Percentiles rank a stretch among this genome's conserved stretches.
Evolutionary conservation across 2,888 invertebrate genomes (phyloP).

Genomic region (Eupithecia inturbata): DNA sequence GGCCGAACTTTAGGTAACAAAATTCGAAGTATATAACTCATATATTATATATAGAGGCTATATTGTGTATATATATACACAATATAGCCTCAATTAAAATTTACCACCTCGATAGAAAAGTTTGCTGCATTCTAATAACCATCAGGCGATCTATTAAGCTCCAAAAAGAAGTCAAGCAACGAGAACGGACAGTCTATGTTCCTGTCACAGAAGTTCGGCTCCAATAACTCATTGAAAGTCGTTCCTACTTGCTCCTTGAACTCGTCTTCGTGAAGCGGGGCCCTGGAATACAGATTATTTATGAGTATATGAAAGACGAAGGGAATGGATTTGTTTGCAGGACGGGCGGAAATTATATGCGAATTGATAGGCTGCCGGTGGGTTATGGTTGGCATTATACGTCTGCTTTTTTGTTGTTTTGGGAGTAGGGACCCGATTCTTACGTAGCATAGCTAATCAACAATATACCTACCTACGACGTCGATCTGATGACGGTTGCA

Average conservation of each 20-base stretch:
- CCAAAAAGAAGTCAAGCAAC: conserved; percentile 60
- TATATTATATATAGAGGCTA: no score
- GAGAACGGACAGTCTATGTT: conserved; percentile 68
- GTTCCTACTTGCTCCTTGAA: conserved; percentile 63
- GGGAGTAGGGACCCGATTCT: not conserved
- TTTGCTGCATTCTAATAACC: conserved; percentile 1
- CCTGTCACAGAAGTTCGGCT: conserved; percentile 62
- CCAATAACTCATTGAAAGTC: conserved; percentile 60
- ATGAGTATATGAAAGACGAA: conserved; percentile 33
- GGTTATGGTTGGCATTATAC: not conserved
- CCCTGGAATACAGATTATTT: conserved; percentile 60
- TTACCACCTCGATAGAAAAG: not conserved
- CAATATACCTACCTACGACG: not conserved
- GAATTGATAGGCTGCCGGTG: not conserved
- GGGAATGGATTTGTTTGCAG: conserved; percentile 20
- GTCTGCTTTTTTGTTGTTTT: not conserved
- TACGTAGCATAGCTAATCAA: not conserved
- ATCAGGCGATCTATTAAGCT: conserved; percentile 58
- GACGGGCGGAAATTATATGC: conserved; percentile 14
- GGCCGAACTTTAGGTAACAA: not conserved
- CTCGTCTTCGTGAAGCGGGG: conserved; percentile 62
- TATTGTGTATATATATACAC: no score
- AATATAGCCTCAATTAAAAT: not conserved
- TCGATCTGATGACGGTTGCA: not conserved
- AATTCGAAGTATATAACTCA: not conserved